Conservation (phyloP, 2,888 invertebrate species). For the Dioctria linearis region DNA sequence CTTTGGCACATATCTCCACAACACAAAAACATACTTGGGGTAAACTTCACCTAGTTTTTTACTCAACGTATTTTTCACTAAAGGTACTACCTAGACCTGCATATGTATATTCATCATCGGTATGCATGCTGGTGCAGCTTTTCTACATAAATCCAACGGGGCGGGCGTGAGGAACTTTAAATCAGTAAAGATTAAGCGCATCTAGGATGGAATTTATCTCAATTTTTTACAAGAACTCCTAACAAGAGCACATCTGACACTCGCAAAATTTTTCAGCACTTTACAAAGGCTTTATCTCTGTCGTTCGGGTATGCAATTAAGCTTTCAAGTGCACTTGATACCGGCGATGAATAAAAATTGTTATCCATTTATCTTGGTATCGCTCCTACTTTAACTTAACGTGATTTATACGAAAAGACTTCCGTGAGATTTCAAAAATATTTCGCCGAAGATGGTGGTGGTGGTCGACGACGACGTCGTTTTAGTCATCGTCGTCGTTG, state of each 20-base stretch:
- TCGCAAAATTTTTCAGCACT: conserved; percentile 16
- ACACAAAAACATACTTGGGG: too few species aligned
- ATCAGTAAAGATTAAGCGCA: conserved; percentile 4
- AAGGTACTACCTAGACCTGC: too few species aligned
- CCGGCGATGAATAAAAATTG: conserved; percentile 56
- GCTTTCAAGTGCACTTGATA: conserved; percentile 52
- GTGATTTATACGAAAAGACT: conserved; percentile 50
- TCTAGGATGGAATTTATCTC: neutral
- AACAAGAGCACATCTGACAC: conserved; percentile 8
- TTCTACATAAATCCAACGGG: too few species aligned
- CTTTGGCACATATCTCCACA: too few species aligned
- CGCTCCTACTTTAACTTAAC: conserved; percentile 53
- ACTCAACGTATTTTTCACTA: too few species aligned
- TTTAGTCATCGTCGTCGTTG: conserved; percentile 1
- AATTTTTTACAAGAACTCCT: conserved; percentile 3
- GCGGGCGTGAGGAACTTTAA: neutral
- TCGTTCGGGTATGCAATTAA: conserved; percentile 18
- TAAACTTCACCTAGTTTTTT: too few species aligned
- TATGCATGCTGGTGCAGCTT: too few species aligned
- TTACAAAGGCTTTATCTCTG: conserved; percentile 13
- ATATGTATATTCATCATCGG: too few species aligned
- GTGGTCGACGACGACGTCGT: too few species aligned
- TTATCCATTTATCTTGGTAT: conserved; percentile 54
- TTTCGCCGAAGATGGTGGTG: neutral
- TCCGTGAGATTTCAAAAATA: conserved; percentile 8